These are phyloP conservation scores for Orchestia grillus DNA, from an alignment of 1,140 invertebrate genomes.

Conservation along the genomic window DNA sequence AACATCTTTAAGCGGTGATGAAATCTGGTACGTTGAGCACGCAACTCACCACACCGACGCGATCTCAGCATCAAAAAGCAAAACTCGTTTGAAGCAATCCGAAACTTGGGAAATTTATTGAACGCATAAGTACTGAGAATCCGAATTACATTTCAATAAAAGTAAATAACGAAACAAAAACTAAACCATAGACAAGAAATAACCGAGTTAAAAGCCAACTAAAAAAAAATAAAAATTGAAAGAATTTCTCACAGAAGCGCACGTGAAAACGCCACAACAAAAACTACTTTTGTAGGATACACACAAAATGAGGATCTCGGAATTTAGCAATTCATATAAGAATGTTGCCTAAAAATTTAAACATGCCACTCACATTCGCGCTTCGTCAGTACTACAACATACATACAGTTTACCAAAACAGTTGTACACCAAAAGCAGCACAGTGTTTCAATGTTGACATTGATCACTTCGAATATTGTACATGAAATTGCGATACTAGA, in stretches of 20 bases:
- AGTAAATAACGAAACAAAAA: neutral
- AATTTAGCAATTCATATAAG: neutral
- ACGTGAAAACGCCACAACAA: neutral
- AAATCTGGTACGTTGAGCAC: neutral
- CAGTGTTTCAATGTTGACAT: no score
- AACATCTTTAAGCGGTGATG: neutral
- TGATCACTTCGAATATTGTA: neutral
- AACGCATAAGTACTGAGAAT: neutral
- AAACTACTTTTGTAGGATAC: neutral
- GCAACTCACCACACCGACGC: no score
- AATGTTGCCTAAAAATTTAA: neutral
- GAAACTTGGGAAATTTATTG: neutral
- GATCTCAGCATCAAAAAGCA: neutral
- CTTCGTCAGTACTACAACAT: no score
- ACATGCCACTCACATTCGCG: no score
- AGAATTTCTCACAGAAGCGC: neutral
- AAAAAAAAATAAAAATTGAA: neutral
- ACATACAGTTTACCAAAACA: no score
- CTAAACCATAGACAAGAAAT: neutral
- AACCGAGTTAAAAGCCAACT: neutral
- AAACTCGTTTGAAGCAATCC: neutral
- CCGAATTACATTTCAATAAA: neutral
- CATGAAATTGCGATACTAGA: neutral
- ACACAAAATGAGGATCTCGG: neutral
- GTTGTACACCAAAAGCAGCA: no score